These are phyloP conservation scores for Aplocera efformata DNA, from an alignment of 2,888 invertebrate genomes.

Conservation along the genomic window DNA sequence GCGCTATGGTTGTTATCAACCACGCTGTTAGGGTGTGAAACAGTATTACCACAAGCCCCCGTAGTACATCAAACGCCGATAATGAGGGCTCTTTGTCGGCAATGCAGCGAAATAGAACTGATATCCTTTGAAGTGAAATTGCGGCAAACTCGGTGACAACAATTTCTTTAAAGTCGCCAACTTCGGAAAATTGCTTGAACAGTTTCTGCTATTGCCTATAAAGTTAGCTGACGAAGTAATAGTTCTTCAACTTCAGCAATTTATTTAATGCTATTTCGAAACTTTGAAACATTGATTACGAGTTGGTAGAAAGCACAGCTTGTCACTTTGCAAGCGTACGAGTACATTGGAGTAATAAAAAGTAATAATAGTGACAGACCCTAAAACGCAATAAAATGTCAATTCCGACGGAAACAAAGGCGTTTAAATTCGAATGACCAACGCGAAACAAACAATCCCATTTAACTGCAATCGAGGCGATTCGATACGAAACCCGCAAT, in stretches of 20 bases:
- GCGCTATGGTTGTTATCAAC: no score
- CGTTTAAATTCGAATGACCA: conserved; percentile 4
- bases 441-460: conserved; percentile 1
- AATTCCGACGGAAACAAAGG: not conserved
- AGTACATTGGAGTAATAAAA: no score
- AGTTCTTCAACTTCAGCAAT: conserved; percentile 7
- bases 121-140: conserved; percentile 4
- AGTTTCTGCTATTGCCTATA: conserved; percentile 3
- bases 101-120: not conserved
- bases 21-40: no score
- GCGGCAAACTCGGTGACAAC: not conserved
- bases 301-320: conserved; percentile 1
- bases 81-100: not conserved
- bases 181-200: no score
- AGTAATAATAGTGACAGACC: no score
- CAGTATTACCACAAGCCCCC: no score
- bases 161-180: conserved; percentile 1
- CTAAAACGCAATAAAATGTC: conserved; percentile 3
- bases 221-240: conserved; percentile 7
- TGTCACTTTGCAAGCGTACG: no score
- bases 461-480: conserved; percentile 3
- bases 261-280: conserved; percentile 3
- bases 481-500: conserved; percentile 16
- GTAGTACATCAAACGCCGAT: not conserved
- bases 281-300: not conserved